These are phyloP conservation scores for Camponotus fellah DNA, from an alignment of 2,888 invertebrate genomes.

Conservation along the genomic window DNA sequence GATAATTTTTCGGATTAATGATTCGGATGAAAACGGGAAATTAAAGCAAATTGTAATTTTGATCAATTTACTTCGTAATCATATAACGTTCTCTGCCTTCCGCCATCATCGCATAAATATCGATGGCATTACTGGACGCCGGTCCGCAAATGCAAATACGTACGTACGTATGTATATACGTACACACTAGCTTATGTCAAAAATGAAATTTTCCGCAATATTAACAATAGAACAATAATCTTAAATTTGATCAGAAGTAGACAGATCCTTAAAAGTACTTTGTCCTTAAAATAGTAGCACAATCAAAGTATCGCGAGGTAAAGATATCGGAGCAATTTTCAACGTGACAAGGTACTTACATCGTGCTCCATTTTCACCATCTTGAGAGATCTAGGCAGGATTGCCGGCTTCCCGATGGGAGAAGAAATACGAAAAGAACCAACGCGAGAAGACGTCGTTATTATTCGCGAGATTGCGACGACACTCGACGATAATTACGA, in stretches of 20 bases:
- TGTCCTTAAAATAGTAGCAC: neutral
- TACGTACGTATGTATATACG: neutral
- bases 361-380: constrained; percentile 85
- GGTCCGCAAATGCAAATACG: neutral
- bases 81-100: too few species aligned
- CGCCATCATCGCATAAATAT: neutral
- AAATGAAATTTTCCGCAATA: neutral
- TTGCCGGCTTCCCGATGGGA: constrained; percentile 1
- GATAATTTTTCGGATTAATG: neutral
- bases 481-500: neutral
- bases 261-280: neutral
- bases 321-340: too few species aligned
- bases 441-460: neutral
- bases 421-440: neutral
- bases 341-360: constrained; percentile 70
- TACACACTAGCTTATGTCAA: neutral
- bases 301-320: too few species aligned
- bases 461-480: neutral
- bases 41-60: neutral
- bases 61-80: neutral
- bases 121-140: neutral
- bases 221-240: too few species aligned
- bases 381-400: constrained; percentile 64
- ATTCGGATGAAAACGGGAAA: neutral
- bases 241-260: too few species aligned